Evolutionary conservation across 2,797 vertebrate genomes (phyloP).

Genomic region (Gallirallus australis): DNA sequence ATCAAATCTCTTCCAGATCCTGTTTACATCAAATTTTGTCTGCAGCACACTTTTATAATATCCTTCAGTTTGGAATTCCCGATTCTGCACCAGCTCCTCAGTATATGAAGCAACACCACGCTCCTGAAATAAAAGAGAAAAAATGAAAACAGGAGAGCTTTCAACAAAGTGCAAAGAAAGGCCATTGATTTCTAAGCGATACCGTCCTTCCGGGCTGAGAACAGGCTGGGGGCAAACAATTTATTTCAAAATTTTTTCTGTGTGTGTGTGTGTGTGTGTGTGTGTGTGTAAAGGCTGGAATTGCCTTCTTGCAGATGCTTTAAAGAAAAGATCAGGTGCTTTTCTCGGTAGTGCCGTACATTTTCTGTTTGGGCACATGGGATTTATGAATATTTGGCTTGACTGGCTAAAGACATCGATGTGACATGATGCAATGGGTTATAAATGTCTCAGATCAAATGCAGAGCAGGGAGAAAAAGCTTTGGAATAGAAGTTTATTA

Average conservation of each 20-base stretch:
- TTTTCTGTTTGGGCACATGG: conserved; percentile 50
- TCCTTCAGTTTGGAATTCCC: background rate
- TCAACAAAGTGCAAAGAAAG: background rate
- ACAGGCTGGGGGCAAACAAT: background rate
- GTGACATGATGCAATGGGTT: conserved; percentile 53
- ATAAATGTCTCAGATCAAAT: conserved; percentile 64
- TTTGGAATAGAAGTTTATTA: conserved; percentile 71
- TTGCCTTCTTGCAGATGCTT: background rate
- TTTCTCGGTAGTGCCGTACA: conserved; percentile 5
- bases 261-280: background rate
- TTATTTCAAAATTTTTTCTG: background rate
- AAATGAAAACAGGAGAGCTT: conserved; percentile 29
- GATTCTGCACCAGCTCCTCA: background rate
- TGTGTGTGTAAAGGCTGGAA: background rate
- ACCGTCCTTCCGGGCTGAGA: background rate
- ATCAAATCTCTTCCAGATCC: conserved; percentile 51
- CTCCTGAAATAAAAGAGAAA: conserved; percentile 32
- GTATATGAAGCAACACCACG: background rate
- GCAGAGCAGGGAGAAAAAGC: conserved; percentile 40
- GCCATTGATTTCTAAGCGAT: conserved; percentile 13
- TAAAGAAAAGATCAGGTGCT: conserved; percentile 51
- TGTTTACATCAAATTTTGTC: conserved; percentile 43
- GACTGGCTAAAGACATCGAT: conserved; percentile 63
- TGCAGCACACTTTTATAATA: background rate
- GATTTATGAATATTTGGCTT: conserved; percentile 69